Percentiles rank a stretch among this genome's conserved stretches.
These are phyloP conservation scores for Drosophila ambigua DNA, from an alignment of 1,140 invertebrate genomes.

Conservation along the genomic window DNA sequence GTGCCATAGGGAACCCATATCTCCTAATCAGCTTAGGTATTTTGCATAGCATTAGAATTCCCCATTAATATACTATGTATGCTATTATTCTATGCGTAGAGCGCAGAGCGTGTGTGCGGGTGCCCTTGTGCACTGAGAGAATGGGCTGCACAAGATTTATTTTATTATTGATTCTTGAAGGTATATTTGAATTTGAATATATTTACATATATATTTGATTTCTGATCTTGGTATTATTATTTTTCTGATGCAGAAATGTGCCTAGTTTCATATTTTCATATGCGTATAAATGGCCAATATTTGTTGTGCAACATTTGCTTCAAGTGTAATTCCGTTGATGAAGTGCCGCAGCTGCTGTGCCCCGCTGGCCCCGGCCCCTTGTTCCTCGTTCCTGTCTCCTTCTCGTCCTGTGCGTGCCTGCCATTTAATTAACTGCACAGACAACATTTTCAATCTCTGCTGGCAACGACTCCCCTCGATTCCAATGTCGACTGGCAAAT, in stretches of 20 bases:
- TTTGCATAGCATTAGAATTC: conserved; percentile 48
- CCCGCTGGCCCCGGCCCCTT: background rate
- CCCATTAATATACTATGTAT: conserved; percentile 34
- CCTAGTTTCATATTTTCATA: too few species aligned
- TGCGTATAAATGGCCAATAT: too few species aligned
- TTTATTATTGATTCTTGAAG: too few species aligned
- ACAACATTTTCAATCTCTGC: conserved; percentile 54
- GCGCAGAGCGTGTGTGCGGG: conserved; percentile 10
- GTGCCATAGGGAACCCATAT: conserved; percentile 17
- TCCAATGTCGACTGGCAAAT: conserved; percentile 27
- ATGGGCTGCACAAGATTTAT: too few species aligned
- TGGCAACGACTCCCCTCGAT: background rate
- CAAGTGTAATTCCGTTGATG: background rate
- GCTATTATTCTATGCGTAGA: conserved; percentile 16
- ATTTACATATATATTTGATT: background rate
- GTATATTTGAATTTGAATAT: too few species aligned
- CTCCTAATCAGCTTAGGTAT: conserved; percentile 58
- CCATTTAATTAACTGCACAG: conserved; percentile 72
- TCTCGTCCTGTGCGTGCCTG: conserved; percentile 52
- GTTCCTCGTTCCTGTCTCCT: too few species aligned
- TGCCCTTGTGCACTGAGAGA: too few species aligned
- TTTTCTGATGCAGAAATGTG: too few species aligned
- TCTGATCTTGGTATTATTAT: background rate
- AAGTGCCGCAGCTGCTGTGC: conserved; percentile 12
- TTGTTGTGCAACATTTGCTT: too few species aligned